Evolutionary conservation across 2,888 invertebrate genomes (phyloP).

Genomic region (Stenotaenia linearis): DNA sequence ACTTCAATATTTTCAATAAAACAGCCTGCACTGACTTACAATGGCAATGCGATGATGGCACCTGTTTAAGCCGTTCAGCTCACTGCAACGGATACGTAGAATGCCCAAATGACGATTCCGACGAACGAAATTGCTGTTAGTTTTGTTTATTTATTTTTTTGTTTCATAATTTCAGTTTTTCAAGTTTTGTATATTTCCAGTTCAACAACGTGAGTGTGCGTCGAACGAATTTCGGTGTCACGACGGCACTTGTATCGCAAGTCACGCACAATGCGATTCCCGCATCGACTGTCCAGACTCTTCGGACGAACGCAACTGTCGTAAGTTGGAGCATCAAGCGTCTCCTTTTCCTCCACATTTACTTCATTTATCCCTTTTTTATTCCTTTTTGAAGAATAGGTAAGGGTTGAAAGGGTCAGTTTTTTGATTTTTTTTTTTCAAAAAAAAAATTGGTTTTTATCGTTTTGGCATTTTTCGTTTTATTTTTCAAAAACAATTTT

Average conservation of each 20-base stretch:
- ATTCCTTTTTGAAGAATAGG: neutral
- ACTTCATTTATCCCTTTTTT: slow-evolving; percentile 7
- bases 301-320: slow-evolving; percentile 49
- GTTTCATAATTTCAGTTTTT: too few relatives aligned
- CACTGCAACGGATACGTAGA: slow-evolving; percentile 40
- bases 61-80: neutral
- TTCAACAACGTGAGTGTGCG: slow-evolving; percentile 11
- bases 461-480: neutral
- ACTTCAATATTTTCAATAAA: neutral
- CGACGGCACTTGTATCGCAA: slow-evolving; percentile 41
- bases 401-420: neutral
- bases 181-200: too few relatives aligned
- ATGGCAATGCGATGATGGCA: slow-evolving; percentile 30
- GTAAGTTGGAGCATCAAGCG: slow-evolving; percentile 42
- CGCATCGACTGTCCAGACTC: slow-evolving; percentile 47
- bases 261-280: slow-evolving; percentile 46
- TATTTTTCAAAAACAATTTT: neutral
- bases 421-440: neutral
- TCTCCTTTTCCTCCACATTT: neutral
- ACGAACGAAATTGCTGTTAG: slow-evolving; percentile 36
- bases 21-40: slow-evolving; percentile 41
- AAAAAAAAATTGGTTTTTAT: neutral
- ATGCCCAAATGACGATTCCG: slow-evolving; percentile 40
- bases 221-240: slow-evolving; percentile 39
- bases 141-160: neutral